Evolutionary conservation across 2,113 vertebrate genomes (phyloP).

Genomic region (Murina feae): DNA sequence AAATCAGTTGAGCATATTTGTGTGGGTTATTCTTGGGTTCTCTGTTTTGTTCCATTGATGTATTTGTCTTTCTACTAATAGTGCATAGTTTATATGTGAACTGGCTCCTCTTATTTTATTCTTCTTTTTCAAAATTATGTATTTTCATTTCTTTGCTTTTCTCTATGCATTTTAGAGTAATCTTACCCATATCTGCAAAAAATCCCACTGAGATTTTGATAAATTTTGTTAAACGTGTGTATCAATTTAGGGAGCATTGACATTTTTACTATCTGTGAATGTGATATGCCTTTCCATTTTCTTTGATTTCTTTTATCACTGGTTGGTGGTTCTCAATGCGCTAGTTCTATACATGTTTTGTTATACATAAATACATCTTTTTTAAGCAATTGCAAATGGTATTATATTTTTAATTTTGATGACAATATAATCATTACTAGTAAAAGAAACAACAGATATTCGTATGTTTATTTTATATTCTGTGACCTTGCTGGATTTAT

Average conservation of each 20-base stretch:
- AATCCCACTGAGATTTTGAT: background rate
- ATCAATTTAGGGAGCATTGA: background rate
- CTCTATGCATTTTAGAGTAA: background rate
- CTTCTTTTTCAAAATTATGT: background rate
- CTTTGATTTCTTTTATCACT: background rate
- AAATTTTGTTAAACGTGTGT: background rate
- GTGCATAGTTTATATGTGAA: too few relatives aligned
- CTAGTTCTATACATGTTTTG: background rate
- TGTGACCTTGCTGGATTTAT: background rate
- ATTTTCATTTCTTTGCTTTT: background rate
- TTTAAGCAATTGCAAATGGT: background rate
- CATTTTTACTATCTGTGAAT: background rate
- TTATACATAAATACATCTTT: background rate
- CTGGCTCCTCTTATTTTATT: background rate
- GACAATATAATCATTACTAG: background rate
- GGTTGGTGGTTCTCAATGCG: background rate
- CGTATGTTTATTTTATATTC: background rate
- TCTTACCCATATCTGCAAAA: background rate
- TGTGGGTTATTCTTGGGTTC: background rate
- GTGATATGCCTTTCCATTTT: background rate
- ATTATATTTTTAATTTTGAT: background rate
- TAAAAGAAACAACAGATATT: background rate
- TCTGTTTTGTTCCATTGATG: background rate
- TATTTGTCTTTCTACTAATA: background rate
- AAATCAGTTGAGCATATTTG: background rate